Percentiles rank a stretch among this genome's conserved stretches.
Evolutionary conservation across 1,140 invertebrate species (phyloP).

Genomic region (Trichogramma pretiosum): DNA sequence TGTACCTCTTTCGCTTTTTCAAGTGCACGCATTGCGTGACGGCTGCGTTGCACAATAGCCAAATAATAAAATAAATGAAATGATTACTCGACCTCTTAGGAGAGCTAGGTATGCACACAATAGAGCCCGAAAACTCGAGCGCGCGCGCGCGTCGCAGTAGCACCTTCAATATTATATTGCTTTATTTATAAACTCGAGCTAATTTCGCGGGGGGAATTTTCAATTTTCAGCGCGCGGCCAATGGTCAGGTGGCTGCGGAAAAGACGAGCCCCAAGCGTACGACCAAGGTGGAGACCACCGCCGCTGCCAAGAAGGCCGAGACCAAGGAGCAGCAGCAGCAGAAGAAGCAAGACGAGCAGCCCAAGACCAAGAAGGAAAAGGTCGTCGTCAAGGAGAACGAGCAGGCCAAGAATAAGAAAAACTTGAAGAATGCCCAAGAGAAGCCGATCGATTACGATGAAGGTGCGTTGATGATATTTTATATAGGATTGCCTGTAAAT

Average conservation of each 20-base stretch:
- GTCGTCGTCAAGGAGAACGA: slow-evolving; percentile 45
- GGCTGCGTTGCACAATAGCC: no score
- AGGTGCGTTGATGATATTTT: slow-evolving; percentile 32
- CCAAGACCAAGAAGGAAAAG: slow-evolving; percentile 38
- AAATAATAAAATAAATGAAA: no score
- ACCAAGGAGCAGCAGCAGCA: slow-evolving; percentile 42
- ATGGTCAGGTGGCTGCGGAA: slow-evolving; percentile 41
- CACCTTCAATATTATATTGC: no score
- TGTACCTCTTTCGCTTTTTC: no score
- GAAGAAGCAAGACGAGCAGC: slow-evolving; percentile 44
- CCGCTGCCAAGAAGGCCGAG: slow-evolving; percentile 33
- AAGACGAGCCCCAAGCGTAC: slow-evolving; percentile 48
- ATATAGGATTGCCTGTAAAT: background rate
- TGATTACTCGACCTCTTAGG: no score
- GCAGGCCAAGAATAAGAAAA: slow-evolving; percentile 48
- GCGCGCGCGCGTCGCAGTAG: no score
- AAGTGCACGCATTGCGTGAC: no score
- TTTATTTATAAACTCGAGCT: no score
- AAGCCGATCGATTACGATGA: slow-evolving; percentile 67
- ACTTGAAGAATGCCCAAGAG: slow-evolving; percentile 49
- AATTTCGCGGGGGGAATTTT: no score
- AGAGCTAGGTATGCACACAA: no score
- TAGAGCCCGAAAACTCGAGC: no score
- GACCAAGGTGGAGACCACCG: slow-evolving; percentile 37
- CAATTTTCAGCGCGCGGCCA: slow-evolving; percentile 42